phyloP scores from a whole-genome alignment of 2,113 vertebrate genomes.

The Festucalex cinctus region DNA sequence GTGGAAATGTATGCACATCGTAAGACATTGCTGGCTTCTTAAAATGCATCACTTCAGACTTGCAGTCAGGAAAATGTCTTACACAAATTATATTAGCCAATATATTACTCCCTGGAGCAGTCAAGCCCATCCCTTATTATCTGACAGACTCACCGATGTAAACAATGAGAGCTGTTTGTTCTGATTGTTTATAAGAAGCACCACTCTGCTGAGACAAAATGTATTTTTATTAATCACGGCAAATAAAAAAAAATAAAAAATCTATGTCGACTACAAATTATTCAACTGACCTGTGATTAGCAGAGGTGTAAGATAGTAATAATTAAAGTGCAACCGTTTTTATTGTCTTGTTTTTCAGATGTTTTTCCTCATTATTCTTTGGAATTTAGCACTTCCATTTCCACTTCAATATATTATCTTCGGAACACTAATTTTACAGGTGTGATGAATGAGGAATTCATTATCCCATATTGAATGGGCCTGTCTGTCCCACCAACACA shows the following conservation, averaged over 20 bases:
- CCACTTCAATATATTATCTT: constrained; percentile 13
- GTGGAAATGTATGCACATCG: constrained; percentile 6
- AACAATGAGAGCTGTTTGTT: constrained; percentile 42
- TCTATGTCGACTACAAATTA: constrained; percentile 56
- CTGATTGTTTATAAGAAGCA: constrained; percentile 49
- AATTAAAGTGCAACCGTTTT: constrained; percentile 21
- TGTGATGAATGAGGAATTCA: constrained; percentile 18
- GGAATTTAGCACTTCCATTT: constrained; percentile 44
- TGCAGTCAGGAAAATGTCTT: constrained; percentile 42
- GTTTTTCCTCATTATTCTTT: constrained; percentile 37
- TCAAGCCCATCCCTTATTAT: constrained; percentile 55
- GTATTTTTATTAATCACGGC: constrained; percentile 59
- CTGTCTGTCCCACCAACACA: background rate
- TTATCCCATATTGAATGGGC: background rate
- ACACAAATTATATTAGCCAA: constrained; percentile 58
- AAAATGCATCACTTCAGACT: constrained; percentile 32
- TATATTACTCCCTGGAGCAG: constrained; percentile 46
- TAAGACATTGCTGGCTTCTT: constrained; percentile 5
- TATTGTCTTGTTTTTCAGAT: constrained; percentile 25
- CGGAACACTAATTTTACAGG: constrained; percentile 35
- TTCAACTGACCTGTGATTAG: constrained; percentile 53
- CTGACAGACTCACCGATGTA: constrained; percentile 27
- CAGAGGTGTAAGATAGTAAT: constrained; percentile 46
- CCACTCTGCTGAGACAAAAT: constrained; percentile 49
- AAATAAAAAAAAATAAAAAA: too few relatives aligned